Base-by-base conservation (phyloP, 2,113 vertebrate genomes). In the Bufo gargarizans region DNA sequence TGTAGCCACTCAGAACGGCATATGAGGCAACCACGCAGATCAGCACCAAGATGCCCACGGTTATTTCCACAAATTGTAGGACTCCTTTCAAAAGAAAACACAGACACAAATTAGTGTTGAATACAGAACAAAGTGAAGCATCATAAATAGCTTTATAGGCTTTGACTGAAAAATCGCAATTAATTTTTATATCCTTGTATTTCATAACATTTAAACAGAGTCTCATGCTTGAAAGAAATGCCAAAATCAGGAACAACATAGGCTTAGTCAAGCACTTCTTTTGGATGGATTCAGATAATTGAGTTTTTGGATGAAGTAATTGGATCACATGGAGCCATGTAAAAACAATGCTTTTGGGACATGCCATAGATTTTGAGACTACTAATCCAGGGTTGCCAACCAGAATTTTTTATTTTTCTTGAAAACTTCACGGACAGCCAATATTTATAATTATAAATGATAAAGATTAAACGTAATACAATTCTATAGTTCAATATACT, bases 21-120 rank as follows among this genome's bases (percentile, higher is more conserved):
- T 96, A 95, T 63, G 96, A 94, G 0, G 96, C 94, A 0, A 95
- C 92, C 69, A 96, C 85, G 0, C 97, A 97, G 83, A 97, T 94
- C 90, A 97, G 92, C 63, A 97, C 96, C 91, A 96, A 90, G 19
- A 89, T 72, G 79, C 96, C 96, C 89, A 96, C 94, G 0, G 91
- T 86, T 53, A 96, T 92, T 2, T 96, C 89, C 22, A 95, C 95
- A 1, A 96, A 95, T 80, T 97, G 92, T 89, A 96, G 82, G 58
- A 97, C 91, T 33, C 97, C 96, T 97, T 0, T 0, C 16, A 88
- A 58, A 77, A n/a, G 16, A 9, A 77, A 85, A 61, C 45, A 81
- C 6, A 78, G 47, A 69, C 69, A 55, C 1, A 50, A 10, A 16
- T 83, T 69, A 67, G 13, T 45, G 19, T 14, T 53, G 3, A 45